Evolutionary conservation across 2,888 invertebrate genomes (phyloP), one percentile per base, ranked within the genome.

Genomic region (Scelioninae gen. 2): DNA sequence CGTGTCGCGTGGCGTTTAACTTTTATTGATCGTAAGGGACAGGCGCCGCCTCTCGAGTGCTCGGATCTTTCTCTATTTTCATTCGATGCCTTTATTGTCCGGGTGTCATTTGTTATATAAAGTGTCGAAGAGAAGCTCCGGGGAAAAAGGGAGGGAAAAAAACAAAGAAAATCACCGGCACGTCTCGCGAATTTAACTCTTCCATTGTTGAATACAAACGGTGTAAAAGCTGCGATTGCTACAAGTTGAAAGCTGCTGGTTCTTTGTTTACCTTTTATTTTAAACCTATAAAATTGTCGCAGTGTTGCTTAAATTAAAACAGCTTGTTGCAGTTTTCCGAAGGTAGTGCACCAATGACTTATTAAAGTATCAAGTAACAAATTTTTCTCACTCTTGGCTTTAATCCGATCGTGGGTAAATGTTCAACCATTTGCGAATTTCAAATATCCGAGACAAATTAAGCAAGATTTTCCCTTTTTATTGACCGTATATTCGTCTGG

Each of bases 11-110:
- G 43, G 39, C 25, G 43, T 67, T 65, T 50, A 64, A 53, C 64
- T 71, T 67, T 61, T 64, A 73, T 67, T 50, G 67, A 60, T 61
- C 67, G 48, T 43, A 52, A 46, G 61, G 33, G 55, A 50, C 52
- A 55, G 35, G 9, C 33, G 39, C 22, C 22, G 28, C 22, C 22
- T 52, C 37, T n/a, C n/a, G 4, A 45, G 39, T 18, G 41, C 25
- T 22, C 13, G n/a, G 11, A 63, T 46, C 41, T 22, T 64, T 45
- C 25, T 39, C 39, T 58, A 60, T 68, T 52, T 68, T 48, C 18
- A 35, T 50, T 52, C 52, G 25, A 69, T 60, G 37, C 15, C 45
- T 45, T 57, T 45, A 60, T 68, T 60, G 61, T 60, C 25, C 69
- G 39, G 13, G 41, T 43, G 53, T 33, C 19, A 57, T 63, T 64